Base-by-base conservation (phyloP, 1,140 invertebrate species). In the Paraescarpia echinospica region DNA sequence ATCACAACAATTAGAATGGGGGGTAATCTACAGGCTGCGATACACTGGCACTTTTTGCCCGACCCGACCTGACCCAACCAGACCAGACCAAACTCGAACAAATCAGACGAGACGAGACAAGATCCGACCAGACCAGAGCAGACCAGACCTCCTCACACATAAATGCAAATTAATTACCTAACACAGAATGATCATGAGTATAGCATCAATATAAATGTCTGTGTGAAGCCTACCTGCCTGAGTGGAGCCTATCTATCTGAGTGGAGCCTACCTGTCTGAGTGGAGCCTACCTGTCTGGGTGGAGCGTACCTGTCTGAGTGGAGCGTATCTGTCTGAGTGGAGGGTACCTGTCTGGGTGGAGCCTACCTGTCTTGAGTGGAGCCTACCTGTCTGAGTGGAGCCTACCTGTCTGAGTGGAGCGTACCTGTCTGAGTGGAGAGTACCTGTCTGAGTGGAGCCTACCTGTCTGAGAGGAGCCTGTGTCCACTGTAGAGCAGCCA, bases 391-490 rank as follows among this genome's bases (percentile, higher is more conserved):
- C 27, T 77, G 59, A 31, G 59, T 77, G 59, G 59, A 77, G 14
- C 59, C 27, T 77, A 77, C 5, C 59, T 77, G 59, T 77, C 59
- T 77, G 59, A 77, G 27, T 77, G 59, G 59, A 77, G 59, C 59
- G 5, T 77, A 77, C 27, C 59, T 77, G 59, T 77, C 59, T 77
- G 59, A 0, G 4, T 77, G 59, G 59, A 77, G 59, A 2, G 8
- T 77, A 77, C 59, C 59, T 77, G 22, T 5, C 59, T 77, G 9
- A 77, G 59, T 77, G 59, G 2, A 77, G 18, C 59, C 59, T 77
- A 77, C 91, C 93, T 93, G 90, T 91, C 91, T 93, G 59, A 92
- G 77, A 27, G 34, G 77, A 88, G 91, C 93, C 34, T 91, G 33
- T 48, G 90, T 90, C 93, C 93, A 93, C 34, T 90, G 35, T 18